phyloP scores from a whole-genome alignment of 2,113 vertebrate genomes.

The Syngnathus scovelli region DNA sequence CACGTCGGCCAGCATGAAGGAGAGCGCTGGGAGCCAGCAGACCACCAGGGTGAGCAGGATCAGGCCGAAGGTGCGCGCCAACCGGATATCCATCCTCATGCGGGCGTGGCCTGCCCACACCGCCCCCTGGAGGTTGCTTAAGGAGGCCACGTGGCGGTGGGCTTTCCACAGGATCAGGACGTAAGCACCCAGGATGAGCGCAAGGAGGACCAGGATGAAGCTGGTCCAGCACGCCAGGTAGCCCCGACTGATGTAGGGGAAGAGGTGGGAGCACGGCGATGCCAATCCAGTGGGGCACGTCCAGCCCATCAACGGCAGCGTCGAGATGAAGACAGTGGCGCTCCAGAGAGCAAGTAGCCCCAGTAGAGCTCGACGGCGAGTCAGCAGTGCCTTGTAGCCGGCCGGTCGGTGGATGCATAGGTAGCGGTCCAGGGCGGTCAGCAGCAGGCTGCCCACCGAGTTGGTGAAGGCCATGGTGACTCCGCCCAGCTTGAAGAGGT shows the following conservation, averaged over 20 bases:
- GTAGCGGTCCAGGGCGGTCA: slow-evolving; percentile 87
- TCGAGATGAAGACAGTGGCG: slow-evolving; percentile 68
- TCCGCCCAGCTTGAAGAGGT: slow-evolving; percentile 86
- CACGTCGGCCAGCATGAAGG: slow-evolving; percentile 79
- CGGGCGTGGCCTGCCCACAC: slow-evolving; percentile 63
- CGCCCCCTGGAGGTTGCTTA: slow-evolving; percentile 61
- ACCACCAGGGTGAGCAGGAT: slow-evolving; percentile 77
- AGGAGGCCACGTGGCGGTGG: slow-evolving; percentile 73
- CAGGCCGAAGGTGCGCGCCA: slow-evolving; percentile 83
- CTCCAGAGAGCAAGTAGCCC: slow-evolving; percentile 77
- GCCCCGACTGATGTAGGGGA: slow-evolving; percentile 75
- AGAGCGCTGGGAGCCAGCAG: slow-evolving; percentile 83
- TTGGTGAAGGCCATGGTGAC: slow-evolving; percentile 83
- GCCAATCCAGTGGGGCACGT: slow-evolving; percentile 73
- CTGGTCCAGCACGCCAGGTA: slow-evolving; percentile 79
- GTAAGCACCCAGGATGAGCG: slow-evolving; percentile 77
- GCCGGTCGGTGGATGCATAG: slow-evolving; percentile 79
- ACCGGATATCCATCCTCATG: slow-evolving; percentile 83
- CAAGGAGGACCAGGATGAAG: slow-evolving; percentile 70
- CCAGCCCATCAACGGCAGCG: slow-evolving; percentile 86
- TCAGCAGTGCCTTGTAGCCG: slow-evolving; percentile 80
- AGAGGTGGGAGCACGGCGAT: slow-evolving; percentile 76
- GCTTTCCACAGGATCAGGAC: slow-evolving; percentile 81
- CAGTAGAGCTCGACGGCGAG: slow-evolving; percentile 68
- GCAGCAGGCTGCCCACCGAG: slow-evolving; percentile 86